phyloP scores from a whole-genome alignment of 2,113 vertebrate genomes.

The Elanus axillaris region DNA sequence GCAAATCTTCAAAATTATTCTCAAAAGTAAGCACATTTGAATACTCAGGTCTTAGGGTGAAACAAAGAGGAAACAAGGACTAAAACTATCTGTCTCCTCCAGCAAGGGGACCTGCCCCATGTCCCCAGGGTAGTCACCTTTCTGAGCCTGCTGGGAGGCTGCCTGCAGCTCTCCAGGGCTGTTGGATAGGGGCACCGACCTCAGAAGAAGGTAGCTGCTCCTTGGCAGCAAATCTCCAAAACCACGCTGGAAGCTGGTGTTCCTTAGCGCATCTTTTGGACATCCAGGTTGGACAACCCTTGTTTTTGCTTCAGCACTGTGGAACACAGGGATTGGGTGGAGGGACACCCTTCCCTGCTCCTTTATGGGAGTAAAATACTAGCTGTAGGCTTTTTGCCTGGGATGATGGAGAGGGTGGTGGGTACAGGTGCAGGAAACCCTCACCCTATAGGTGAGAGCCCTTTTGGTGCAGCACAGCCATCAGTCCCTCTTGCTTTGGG shows the following conservation, averaged over 20 bases:
- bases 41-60: not conserved
- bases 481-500: not conserved
- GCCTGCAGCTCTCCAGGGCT: not conserved
- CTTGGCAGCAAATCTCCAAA: not conserved
- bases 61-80: not conserved
- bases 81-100: not conserved
- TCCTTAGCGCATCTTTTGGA: not conserved
- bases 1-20: not conserved
- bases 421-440: not conserved
- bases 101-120: not conserved
- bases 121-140: not conserved
- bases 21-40: not conserved
- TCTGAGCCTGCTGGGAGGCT: not conserved
- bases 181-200: not conserved
- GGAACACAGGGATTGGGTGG: not conserved
- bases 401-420: not conserved
- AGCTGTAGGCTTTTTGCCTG: not conserved
- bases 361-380: not conserved
- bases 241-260: not conserved
- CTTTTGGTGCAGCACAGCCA: not conserved
- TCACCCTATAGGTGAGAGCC: not conserved
- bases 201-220: not conserved
- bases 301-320: not conserved
- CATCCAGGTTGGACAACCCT: accelerated
- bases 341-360: not conserved